Conservation (phyloP, 1,140 invertebrate genomes). For the Wasmannia auropunctata region DNA sequence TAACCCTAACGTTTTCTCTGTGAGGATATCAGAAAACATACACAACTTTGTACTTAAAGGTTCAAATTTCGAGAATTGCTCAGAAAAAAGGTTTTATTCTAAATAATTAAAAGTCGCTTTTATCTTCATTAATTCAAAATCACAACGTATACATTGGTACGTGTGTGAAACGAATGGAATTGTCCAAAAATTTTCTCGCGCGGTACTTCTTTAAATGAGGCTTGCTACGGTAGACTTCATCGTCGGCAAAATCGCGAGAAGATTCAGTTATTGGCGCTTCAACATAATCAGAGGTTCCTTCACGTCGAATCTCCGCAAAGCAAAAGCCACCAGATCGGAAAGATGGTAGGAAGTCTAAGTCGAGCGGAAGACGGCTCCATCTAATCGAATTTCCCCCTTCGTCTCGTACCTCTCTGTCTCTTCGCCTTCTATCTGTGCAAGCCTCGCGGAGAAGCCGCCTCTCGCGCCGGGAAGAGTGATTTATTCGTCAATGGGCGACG, state of each 20-base stretch:
- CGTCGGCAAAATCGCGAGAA: neutral
- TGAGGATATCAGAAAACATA: too few relatives aligned
- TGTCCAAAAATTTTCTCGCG: neutral
- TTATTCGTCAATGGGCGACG: conserved; percentile 57
- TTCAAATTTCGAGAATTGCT: neutral
- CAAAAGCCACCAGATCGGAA: conserved; percentile 18
- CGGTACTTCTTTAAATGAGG: neutral
- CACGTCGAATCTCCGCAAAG: neutral
- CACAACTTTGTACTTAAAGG: neutral
- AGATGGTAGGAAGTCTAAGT: conserved; percentile 25
- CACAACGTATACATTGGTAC: neutral
- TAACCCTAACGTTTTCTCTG: too few relatives aligned
- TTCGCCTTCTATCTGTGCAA: neutral
- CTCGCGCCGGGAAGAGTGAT: conserved; percentile 50
- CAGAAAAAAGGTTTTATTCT: neutral
- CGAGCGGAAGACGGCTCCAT: conserved; percentile 50
- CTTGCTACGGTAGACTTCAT: neutral
- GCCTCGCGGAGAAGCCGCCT: conserved; percentile 14
- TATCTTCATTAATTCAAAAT: neutral
- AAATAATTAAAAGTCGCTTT: neutral
- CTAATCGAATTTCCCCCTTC: conserved; percentile 50
- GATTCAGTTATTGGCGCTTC: conserved; percentile 28
- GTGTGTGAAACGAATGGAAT: conserved; percentile 2
- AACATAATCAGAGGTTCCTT: conserved; percentile 11
- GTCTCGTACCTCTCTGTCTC: neutral